phyloP scores from a whole-genome alignment of 2,113 vertebrate species.

The Lontra canadensis region DNA sequence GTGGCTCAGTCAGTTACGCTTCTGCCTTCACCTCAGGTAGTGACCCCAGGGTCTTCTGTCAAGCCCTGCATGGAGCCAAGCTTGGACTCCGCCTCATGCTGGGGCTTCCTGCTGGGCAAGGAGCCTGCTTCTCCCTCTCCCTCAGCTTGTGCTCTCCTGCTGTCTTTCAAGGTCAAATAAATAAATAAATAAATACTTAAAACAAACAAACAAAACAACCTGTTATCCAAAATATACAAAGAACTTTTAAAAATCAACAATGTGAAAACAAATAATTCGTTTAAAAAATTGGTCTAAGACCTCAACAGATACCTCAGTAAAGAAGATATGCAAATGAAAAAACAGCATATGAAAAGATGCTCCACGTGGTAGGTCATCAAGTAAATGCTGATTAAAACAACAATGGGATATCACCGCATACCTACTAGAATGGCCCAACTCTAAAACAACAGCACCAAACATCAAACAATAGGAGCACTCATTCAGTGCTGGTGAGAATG shows the following conservation, averaged over 20 bases:
- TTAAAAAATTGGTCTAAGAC: neutral
- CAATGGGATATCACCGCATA: neutral
- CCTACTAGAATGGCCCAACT: neutral
- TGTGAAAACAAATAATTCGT: neutral
- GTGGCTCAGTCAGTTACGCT: neutral
- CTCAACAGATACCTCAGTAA: neutral
- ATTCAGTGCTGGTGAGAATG: neutral
- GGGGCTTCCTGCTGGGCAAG: neutral
- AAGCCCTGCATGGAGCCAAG: neutral
- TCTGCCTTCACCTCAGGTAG: neutral
- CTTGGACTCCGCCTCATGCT: neutral
- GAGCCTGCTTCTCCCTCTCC: neutral
- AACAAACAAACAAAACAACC: neutral
- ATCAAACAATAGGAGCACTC: neutral
- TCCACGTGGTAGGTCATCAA: neutral
- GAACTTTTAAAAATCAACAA: neutral
- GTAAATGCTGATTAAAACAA: neutral
- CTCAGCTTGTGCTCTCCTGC: neutral
- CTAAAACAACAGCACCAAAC: neutral
- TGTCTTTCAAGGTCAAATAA: neutral
- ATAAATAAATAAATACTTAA: neutral
- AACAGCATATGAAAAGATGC: neutral
- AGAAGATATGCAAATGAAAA: neutral
- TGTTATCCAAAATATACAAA: neutral
- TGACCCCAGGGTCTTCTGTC: neutral